Evolutionary conservation across 35 echinoderm and acorn worm genomes (phyloP).

Genomic region (Lytechinus pictus): DNA sequence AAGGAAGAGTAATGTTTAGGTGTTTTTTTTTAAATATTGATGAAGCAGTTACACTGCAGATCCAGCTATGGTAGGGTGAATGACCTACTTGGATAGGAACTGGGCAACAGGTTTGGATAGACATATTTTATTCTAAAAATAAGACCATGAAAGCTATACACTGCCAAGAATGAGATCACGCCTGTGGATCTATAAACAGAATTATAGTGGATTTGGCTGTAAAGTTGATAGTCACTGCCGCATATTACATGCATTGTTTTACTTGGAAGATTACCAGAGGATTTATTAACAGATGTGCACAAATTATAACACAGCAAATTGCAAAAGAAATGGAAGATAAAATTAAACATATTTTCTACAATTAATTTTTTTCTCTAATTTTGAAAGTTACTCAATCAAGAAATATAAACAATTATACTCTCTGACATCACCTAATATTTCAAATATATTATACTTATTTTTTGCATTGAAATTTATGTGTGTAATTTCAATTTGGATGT

Average conservation of each 20-base stretch:
- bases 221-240: neutral
- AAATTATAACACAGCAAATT: neutral
- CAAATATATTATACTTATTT: too few relatives aligned
- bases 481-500: too few relatives aligned
- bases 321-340: neutral
- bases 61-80: too few relatives aligned
- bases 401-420: too few relatives aligned
- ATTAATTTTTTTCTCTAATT: neutral
- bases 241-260: neutral
- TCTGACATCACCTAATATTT: too few relatives aligned
- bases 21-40: too few relatives aligned
- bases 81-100: neutral
- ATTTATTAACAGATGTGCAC: neutral
- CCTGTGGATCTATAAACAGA: neutral
- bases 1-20: too few relatives aligned
- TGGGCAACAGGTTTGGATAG: neutral
- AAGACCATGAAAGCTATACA: neutral
- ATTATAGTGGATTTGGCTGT: neutral
- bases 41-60: too few relatives aligned
- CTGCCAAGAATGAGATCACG: neutral
- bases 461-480: too few relatives aligned
- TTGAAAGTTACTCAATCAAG: too few relatives aligned
- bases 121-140: neutral
- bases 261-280: neutral
- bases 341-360: neutral